These are phyloP conservation scores for Nymphalis io DNA, from an alignment of 1,140 invertebrate genomes.

Conservation along the genomic window DNA sequence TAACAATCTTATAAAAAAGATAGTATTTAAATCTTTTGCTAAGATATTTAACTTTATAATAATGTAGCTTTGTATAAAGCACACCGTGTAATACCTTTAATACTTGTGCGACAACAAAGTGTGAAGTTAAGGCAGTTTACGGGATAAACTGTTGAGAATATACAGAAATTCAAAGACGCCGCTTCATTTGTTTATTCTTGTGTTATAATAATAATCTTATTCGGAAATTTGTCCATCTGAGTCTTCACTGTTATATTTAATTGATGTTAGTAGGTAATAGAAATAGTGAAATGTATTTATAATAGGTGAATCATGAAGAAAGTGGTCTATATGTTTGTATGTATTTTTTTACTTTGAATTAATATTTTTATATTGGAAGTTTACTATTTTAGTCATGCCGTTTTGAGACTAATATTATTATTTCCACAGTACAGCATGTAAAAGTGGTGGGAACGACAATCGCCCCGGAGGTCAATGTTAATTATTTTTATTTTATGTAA, in stretches of 20 bases:
- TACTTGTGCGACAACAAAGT: constrained; percentile 8
- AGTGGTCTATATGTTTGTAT: too few species aligned
- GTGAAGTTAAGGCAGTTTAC: constrained; percentile 1
- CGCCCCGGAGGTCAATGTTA: too few species aligned
- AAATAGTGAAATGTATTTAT: too few species aligned
- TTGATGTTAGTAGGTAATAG: neutral
- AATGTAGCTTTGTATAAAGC: neutral
- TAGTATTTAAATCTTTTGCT: neutral
- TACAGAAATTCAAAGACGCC: neutral
- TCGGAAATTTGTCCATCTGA: neutral
- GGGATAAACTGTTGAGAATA: constrained; percentile 6
- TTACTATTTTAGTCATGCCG: too few species aligned
- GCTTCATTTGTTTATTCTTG: constrained; percentile 4
- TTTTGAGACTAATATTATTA: too few species aligned
- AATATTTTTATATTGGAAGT: too few species aligned
- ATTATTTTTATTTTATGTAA: too few species aligned
- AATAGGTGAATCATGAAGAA: too few species aligned
- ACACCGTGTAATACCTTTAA: constrained; percentile 12
- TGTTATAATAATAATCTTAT: constrained; percentile 3
- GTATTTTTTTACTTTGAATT: too few species aligned
- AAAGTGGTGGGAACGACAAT: too few species aligned
- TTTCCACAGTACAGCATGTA: too few species aligned
- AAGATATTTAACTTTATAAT: neutral
- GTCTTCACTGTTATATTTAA: neutral
- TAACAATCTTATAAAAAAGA: too few species aligned